phyloP scores from a whole-genome alignment of 2,113 vertebrate species.

The Pterocles orientalis region DNA sequence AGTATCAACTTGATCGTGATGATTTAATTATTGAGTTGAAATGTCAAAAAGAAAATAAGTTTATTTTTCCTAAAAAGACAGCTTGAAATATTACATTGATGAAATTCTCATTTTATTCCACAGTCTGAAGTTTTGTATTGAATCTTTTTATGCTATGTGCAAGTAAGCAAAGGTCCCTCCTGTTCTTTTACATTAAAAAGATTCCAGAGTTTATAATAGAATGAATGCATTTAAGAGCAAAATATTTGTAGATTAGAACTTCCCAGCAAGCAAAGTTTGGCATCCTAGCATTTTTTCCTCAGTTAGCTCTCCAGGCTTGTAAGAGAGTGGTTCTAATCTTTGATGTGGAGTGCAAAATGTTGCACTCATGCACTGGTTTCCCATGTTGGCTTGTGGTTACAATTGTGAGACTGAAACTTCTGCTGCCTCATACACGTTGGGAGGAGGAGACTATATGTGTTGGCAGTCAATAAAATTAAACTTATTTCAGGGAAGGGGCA shows the following conservation, averaged over 20 bases:
- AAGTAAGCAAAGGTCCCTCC: not conserved
- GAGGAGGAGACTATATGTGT: not conserved
- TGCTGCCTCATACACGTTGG: rapidly evolving
- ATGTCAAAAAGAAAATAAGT: not conserved
- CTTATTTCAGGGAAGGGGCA: not conserved
- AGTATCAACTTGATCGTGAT: not conserved
- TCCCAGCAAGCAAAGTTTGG: not conserved
- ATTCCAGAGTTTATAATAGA: not conserved
- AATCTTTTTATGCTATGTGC: not conserved
- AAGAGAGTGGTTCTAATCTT: not conserved
- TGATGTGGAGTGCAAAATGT: not conserved
- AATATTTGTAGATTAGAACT: not conserved
- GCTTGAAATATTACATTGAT: not conserved
- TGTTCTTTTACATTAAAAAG: not conserved
- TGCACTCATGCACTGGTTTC: not conserved
- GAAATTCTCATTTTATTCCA: not conserved
- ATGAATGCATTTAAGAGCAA: not conserved
- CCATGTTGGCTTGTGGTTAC: not conserved
- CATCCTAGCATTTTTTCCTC: not conserved
- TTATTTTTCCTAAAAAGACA: not conserved
- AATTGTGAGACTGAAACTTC: not conserved
- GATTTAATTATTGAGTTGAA: not conserved
- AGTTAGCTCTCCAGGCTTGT: not conserved
- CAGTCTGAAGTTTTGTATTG: not conserved
- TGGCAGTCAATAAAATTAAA: not conserved